Evolutionary conservation across 2,113 vertebrate genomes (phyloP), one percentile per base, ranked within the genome.

Genomic region (Nothoprocta perdicaria): DNA sequence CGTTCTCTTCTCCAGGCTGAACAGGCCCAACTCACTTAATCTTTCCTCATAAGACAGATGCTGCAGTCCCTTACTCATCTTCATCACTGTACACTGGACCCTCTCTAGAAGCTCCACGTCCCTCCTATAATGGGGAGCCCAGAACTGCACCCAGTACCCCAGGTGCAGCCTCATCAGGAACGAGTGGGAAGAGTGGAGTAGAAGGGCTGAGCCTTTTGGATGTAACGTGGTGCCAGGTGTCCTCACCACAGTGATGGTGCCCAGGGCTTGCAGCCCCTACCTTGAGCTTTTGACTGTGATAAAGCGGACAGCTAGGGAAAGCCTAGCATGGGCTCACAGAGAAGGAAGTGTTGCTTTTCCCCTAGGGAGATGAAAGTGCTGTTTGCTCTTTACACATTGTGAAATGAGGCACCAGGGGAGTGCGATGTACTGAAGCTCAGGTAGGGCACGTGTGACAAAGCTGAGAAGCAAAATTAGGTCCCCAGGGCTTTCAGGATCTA

Each of bases 241-340:
- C 24, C 33, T 38, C 13, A 2, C 0, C 3, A 2, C n/a, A 9
- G 24, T 1, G 22, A 6, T 35, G 58, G 24, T 40, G 58, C 7
- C 66, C 50, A 46, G 69, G 43, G 18, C 26, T 68, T 45, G 6
- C n/a, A 2, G 29, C 12, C 3, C 57, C 17, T 38, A 9, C 22
- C 6, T 2, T 3, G 40, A 50, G 24, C 72, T 53, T 9, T n/a
- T 3, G 12, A 22, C 29, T 2, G 18, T 41, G 77, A 2, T 72
- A 72, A 13, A 69, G 31, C 53, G 48, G 46, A 27, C 1, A 9
- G 65, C 41, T 27, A 48, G 38, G 65, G 77, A 33, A 78, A 48
- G 23, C 31, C 46, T 1, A 0, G 13, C 2, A 24, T 26, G 71
- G n/a, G 18, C 43, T 14, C 82, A 63, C 58, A 67, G 46, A 48